Evolutionary conservation across 2,888 invertebrate species (phyloP), one percentile per base, ranked within the genome.

Genomic region (Agonum fuliginosum): DNA sequence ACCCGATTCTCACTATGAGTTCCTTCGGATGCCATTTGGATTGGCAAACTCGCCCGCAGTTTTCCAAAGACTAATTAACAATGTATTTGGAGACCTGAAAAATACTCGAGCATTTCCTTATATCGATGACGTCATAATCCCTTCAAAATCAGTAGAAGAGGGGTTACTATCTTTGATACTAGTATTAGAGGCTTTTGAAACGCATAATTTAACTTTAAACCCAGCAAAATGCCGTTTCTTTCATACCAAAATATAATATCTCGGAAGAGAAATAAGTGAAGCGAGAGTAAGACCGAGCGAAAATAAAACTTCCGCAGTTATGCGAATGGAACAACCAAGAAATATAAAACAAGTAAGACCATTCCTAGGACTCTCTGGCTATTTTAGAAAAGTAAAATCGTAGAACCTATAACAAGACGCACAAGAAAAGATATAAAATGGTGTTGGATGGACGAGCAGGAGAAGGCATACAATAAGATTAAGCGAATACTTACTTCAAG

Each of bases 1-100:
- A 3, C 82, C 81, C 0, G 83, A 83, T 22, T 83, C 83, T 3
- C 78, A 83, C 1, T 85, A 80, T n/a, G n/a, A n/a, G n/a, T n/a
- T n/a, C n/a, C n/a, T n/a, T n/a, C n/a, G n/a, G n/a, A n/a, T n/a
- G n/a, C n/a, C n/a, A n/a, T n/a, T n/a, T n/a, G n/a, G n/a, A n/a
- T n/a, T n/a, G n/a, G n/a, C n/a, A n/a, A n/a, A n/a, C n/a, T n/a
- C n/a, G n/a, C n/a, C n/a, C n/a, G n/a, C n/a, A n/a, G n/a, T n/a
- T n/a, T n/a, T n/a, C n/a, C n/a, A n/a, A n/a, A n/a, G n/a, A n/a
- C n/a, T n/a, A n/a, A n/a, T n/a, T n/a, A n/a, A n/a, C n/a, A 65
- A n/a, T 10, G 54, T 78, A 30, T 46, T 46, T n/a, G 46, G 46
- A 8, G 24, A 12, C 14, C 43, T 27, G 14, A 14, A 30, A 17